phyloP scores from a whole-genome alignment of 2,797 vertebrate species.

The Gobionotothen gibberifrons region DNA sequence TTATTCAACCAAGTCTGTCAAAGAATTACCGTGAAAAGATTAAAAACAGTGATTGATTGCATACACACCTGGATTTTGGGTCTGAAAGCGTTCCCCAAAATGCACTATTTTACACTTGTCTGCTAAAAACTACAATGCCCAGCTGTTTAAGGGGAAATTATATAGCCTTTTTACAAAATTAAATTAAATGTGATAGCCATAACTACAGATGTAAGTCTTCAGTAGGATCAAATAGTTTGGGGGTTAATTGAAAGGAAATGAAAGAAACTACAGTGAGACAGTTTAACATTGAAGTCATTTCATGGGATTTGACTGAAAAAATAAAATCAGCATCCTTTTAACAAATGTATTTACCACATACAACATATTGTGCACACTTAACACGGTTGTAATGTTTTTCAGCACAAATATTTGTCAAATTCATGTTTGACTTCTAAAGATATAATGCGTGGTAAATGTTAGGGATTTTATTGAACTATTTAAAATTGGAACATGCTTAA shows the following conservation, averaged over 20 bases:
- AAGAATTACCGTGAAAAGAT: background rate
- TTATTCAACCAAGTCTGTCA: background rate
- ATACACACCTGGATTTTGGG: too few species aligned
- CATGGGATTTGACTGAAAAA: background rate
- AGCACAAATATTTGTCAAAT: background rate
- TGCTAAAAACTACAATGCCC: background rate
- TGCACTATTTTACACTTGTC: too few species aligned
- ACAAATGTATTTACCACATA: background rate
- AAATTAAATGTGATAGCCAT: background rate
- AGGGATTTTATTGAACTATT: background rate
- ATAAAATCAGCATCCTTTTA: background rate
- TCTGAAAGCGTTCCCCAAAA: too few species aligned
- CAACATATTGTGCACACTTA: background rate
- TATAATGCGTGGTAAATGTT: background rate
- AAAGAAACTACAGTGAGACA: background rate
- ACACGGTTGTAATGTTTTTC: background rate
- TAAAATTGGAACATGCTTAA: background rate
- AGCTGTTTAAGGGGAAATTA: background rate
- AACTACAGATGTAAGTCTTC: background rate
- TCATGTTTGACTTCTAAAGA: background rate
- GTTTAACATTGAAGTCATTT: background rate
- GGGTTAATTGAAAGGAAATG: background rate
- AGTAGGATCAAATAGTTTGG: background rate
- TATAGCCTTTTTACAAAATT: background rate
- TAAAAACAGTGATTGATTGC: background rate